These are phyloP conservation scores for Polydesmus complanatus DNA, from an alignment of 2,888 invertebrate species.

Conservation along the genomic window DNA sequence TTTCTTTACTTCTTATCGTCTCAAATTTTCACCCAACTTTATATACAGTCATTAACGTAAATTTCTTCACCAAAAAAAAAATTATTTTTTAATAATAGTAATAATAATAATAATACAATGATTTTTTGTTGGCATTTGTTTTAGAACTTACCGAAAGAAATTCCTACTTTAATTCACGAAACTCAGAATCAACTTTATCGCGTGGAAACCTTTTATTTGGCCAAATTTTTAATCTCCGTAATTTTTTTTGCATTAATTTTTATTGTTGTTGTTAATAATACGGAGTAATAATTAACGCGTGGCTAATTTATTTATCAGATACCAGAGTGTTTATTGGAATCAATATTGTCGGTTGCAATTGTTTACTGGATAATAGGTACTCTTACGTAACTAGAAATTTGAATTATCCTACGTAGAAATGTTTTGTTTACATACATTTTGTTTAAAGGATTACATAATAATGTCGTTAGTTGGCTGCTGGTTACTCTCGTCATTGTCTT, in stretches of 20 bases:
- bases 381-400: conserved; percentile 19
- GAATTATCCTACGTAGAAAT: background rate
- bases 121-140: conserved; percentile 40
- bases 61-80: background rate
- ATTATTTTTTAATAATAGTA: background rate
- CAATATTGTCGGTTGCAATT: conserved; percentile 62
- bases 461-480: conserved; percentile 51
- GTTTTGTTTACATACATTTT: background rate
- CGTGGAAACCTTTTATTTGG: conserved; percentile 61
- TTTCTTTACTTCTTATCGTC: background rate
- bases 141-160: conserved; percentile 60
- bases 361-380: conserved; percentile 81
- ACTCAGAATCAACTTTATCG: conserved; percentile 68
- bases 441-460: conserved; percentile 24
- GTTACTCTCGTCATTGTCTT: conserved; percentile 55
- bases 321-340: conserved; percentile 71
- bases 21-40: background rate
- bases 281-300: background rate
- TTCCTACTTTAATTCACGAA: conserved; percentile 68
- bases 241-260: conserved; percentile 26
- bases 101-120: too few relatives aligned
- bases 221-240: conserved; percentile 67
- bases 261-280: background rate
- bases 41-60: background rate
- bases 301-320: conserved; percentile 41